Conservation (phyloP, 2,113 vertebrate genomes). For the Gasterosteus nipponicus region DNA sequence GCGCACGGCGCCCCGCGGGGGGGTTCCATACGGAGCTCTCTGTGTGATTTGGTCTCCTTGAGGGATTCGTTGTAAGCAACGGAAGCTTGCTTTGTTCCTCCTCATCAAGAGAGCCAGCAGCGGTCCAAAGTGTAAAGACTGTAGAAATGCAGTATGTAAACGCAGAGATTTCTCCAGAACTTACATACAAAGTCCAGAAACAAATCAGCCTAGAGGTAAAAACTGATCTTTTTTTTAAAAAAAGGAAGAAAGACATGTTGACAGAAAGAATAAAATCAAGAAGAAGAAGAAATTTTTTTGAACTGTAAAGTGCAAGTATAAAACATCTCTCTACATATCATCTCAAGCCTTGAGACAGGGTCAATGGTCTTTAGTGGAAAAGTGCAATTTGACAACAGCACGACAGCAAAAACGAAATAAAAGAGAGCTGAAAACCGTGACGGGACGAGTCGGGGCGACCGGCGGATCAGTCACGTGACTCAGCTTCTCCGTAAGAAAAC, state of each 20-base stretch:
- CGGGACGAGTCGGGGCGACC: conserved; percentile 58
- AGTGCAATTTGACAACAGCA: conserved; percentile 83
- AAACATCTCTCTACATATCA: conserved; percentile 71
- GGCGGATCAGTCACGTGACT: conserved; percentile 55
- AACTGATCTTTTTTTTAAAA: conserved; percentile 62
- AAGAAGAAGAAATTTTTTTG: conserved; percentile 59
- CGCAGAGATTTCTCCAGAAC: conserved; percentile 57
- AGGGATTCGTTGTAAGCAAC: conserved; percentile 70
- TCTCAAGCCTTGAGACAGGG: conserved; percentile 72
- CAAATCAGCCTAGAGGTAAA: conserved; percentile 75
- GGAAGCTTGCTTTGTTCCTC: conserved; percentile 69
- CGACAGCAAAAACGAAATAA: conserved; percentile 40
- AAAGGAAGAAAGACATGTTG: conserved; percentile 40
- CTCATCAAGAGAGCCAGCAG: conserved; percentile 68
- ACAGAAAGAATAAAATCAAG: conserved; percentile 35
- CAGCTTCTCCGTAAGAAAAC: conserved; percentile 82
- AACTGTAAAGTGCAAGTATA: conserved; percentile 86
- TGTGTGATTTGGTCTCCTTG: conserved; percentile 79
- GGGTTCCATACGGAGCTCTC: conserved; percentile 26
- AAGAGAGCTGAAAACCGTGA: conserved; percentile 60
- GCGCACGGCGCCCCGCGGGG: conserved; percentile 39
- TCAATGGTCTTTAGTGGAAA: conserved; percentile 83
- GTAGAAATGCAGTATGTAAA: conserved; percentile 75
- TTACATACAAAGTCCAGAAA: conserved; percentile 60
- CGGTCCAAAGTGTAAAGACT: conserved; percentile 71